Evolutionary conservation across 1,140 invertebrate genomes (phyloP).

Genomic region (Lethocerus indicus): DNA sequence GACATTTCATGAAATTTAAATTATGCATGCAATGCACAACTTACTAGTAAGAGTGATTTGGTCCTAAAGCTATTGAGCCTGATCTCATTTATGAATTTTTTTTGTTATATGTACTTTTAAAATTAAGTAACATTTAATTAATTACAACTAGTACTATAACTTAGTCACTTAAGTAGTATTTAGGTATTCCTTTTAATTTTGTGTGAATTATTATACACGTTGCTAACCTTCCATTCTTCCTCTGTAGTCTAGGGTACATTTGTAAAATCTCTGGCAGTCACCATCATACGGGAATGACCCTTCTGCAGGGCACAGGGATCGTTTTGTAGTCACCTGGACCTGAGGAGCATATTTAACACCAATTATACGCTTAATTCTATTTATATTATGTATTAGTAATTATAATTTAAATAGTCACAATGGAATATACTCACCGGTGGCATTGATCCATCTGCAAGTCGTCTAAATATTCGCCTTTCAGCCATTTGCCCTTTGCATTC

Average conservation of each 20-base stretch:
- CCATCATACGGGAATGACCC: slow-evolving; percentile 46
- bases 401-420: too few species aligned
- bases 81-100: background rate
- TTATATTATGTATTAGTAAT: background rate
- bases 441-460: slow-evolving; percentile 29
- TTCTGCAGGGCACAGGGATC: slow-evolving; percentile 39
- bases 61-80: background rate
- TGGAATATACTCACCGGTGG: slow-evolving; percentile 35
- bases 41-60: background rate
- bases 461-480: slow-evolving; percentile 30
- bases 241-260: slow-evolving; percentile 37
- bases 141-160: background rate
- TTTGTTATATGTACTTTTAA: background rate
- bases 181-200: background rate
- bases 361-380: background rate
- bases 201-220: slow-evolving; percentile 6
- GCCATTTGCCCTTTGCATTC: slow-evolving; percentile 33
- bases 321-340: slow-evolving; percentile 34
- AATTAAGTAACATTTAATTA: background rate
- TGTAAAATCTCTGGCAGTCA: slow-evolving; percentile 49
- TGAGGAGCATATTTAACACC: background rate
- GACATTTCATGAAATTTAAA: background rate
- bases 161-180: background rate
- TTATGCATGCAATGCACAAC: background rate
- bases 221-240: slow-evolving; percentile 33